These are phyloP conservation scores for Trididemnum miniatum DNA, from an alignment of 23 tunicate genomes.

Conservation along the genomic window DNA sequence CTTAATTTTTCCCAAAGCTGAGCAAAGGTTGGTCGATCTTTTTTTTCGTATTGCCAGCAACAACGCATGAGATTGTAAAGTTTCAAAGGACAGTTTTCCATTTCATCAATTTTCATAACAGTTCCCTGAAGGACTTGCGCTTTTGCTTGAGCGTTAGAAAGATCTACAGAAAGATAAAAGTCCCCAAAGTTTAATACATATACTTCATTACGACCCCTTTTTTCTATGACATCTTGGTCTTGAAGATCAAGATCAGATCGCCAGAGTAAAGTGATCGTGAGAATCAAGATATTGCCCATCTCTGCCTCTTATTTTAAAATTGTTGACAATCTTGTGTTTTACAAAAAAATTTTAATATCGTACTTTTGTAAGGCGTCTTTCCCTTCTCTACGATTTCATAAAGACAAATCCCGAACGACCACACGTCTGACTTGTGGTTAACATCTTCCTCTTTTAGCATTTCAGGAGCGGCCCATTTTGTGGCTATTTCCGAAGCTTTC, in stretches of 20 bases:
- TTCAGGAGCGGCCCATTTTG: constrained; percentile 1
- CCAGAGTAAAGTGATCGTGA: too few species aligned
- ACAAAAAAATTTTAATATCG: too few species aligned
- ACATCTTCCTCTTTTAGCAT: not conserved
- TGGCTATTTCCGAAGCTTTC: not conserved
- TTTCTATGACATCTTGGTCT: too few species aligned
- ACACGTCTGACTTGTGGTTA: not conserved
- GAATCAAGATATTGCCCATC: too few species aligned
- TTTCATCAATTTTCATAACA: not conserved
- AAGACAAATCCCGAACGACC: constrained; percentile 4
- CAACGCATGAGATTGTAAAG: not conserved
- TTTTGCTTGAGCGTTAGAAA: not conserved
- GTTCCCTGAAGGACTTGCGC: not conserved
- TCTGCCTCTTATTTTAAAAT: too few species aligned
- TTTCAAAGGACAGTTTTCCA: not conserved
- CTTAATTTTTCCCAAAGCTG: not conserved
- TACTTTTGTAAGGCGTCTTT: not conserved
- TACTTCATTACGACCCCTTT: too few species aligned
- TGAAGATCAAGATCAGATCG: too few species aligned
- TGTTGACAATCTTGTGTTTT: too few species aligned
- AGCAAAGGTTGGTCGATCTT: not conserved
- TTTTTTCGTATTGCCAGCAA: not conserved
- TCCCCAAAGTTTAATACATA: too few species aligned
- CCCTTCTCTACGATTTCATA: not conserved
- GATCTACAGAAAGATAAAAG: too few species aligned